These are phyloP conservation scores for Peribatodes rhomboidaria DNA, from an alignment of 2,888 invertebrate genomes.

Conservation along the genomic window DNA sequence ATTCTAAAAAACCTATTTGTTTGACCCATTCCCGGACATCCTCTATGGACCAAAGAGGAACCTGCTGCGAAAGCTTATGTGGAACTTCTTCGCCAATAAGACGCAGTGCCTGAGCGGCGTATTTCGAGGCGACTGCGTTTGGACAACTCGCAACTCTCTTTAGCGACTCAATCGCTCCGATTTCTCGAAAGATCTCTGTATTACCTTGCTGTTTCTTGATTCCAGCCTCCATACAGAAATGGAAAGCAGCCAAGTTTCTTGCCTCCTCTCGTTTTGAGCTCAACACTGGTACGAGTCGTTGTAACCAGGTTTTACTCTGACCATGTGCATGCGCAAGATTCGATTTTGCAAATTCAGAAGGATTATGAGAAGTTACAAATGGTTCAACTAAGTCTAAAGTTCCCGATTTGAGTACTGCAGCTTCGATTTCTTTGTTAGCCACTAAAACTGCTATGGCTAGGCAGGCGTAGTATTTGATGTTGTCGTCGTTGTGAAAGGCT, in stretches of 20 bases:
- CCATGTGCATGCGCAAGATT: slow-evolving; percentile 97
- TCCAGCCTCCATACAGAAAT: slow-evolving; percentile 99
- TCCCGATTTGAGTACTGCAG: slow-evolving; percentile 98
- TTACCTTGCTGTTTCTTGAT: slow-evolving; percentile 98
- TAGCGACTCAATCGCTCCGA: slow-evolving; percentile 97
- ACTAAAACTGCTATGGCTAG: slow-evolving; percentile 98
- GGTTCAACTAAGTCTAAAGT: slow-evolving; percentile 98
- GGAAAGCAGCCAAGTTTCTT: slow-evolving; percentile 98
- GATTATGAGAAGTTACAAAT: slow-evolving; percentile 97
- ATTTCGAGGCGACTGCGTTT: slow-evolving; percentile 98
- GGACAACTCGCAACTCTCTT: slow-evolving; percentile 99
- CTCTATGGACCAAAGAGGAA: slow-evolving; percentile 98
- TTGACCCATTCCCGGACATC: slow-evolving; percentile 99
- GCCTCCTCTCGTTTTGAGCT: slow-evolving; percentile 98
- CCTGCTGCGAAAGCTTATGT: slow-evolving; percentile 98
- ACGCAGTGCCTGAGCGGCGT: slow-evolving; percentile 96
- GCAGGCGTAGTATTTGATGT: slow-evolving; percentile 99
- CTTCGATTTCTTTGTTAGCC: slow-evolving; percentile 99
- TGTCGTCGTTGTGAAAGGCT: slow-evolving; percentile 98
- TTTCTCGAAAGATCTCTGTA: slow-evolving; percentile 96
- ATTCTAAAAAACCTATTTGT: slow-evolving; percentile 97
- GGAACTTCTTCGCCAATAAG: slow-evolving; percentile 98
- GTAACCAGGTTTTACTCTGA: slow-evolving; percentile 97
- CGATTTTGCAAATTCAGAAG: slow-evolving; percentile 97
- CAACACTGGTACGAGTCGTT: slow-evolving; percentile 96